Base-by-base conservation (phyloP, 2,113 vertebrate species). In the Trochalopteron elliotii region DNA sequence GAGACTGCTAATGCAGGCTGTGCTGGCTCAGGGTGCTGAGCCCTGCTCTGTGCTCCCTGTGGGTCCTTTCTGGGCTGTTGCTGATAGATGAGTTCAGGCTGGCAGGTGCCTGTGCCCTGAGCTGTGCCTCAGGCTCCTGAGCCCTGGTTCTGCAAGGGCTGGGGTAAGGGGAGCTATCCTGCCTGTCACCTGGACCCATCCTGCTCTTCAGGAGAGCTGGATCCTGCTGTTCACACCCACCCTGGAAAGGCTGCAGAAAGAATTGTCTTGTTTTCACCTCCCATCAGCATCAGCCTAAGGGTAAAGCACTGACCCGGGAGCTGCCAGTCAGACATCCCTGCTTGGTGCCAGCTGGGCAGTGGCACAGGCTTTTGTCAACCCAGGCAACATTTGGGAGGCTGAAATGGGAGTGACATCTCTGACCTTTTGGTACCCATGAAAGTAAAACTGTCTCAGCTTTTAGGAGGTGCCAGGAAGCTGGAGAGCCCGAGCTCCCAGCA, bases 1-100 rank as follows among this genome's bases (percentile, higher is more conserved):
- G 91, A 87, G 94, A 95, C 93, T 94, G 89, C 82, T 93, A 91
- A 95, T 95, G 82, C 67, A 67, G 84, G 76, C 80, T 31, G 91
- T 22, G 39, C 82, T 95, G 81, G 91, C 1, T 1, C 68, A 44
- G 64, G 64, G 44, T 84, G 87, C 83, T 2, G 44, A 68, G 74
- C 57, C 23, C 64, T 11, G 18, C 71, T 56, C 37, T 1, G 2
- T 40, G 49, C 45, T 72, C 45, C 2, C 2, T 47, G 21, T 1
- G 7, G 53, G 7, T 69, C 5, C 47, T 52, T 25, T 83, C 67
- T 45, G 53, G n/a, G 39, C 15, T 75, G 31, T 4, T 61, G 64
- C 56, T 63, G 78, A 52, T 42, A 18, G 60, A 71, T 27, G 69
- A 37, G 24, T 7, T 74, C 25, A 3, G 60, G 37, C 64, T 67